phyloP scores from a whole-genome alignment of 2,888 invertebrate species.

The Arge pagana region DNA sequence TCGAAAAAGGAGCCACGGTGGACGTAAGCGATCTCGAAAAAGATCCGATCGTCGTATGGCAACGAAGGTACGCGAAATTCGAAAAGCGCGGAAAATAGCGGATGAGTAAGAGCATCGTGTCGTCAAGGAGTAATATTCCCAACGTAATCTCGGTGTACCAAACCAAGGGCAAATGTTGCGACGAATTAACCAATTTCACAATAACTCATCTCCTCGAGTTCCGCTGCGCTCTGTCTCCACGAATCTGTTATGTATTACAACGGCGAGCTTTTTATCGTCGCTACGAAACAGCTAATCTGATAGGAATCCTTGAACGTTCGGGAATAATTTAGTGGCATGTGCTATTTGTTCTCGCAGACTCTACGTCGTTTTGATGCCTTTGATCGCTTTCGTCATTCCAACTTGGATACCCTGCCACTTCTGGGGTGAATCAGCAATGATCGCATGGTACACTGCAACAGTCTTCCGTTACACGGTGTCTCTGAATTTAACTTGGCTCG shows the following conservation, averaged over 20 bases:
- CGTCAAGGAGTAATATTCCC: too few species aligned
- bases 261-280: too few species aligned
- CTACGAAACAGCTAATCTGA: neutral
- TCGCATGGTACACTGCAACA: conserved; percentile 76
- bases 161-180: too few species aligned
- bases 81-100: too few species aligned
- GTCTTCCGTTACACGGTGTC: conserved; percentile 77
- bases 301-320: too few species aligned
- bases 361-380: conserved; percentile 76
- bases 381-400: conserved; percentile 81
- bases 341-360: conserved; percentile 63
- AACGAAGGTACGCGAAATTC: conserved; percentile 88
- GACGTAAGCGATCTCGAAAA: conserved; percentile 86
- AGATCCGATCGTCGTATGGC: conserved; percentile 85
- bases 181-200: too few species aligned
- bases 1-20: conserved; percentile 77
- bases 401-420: conserved; percentile 74
- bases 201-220: too few species aligned
- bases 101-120: too few species aligned
- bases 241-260: too few species aligned
- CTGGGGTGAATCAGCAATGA: conserved; percentile 76
- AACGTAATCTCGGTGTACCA: too few species aligned
- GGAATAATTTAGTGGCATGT: too few species aligned
- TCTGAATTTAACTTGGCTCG: conserved; percentile 88
- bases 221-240: too few species aligned